Percentiles rank a stretch among this genome's conserved stretches.
Conservation (phyloP, 2,113 vertebrate species). For the Bettongia penicillata region DNA sequence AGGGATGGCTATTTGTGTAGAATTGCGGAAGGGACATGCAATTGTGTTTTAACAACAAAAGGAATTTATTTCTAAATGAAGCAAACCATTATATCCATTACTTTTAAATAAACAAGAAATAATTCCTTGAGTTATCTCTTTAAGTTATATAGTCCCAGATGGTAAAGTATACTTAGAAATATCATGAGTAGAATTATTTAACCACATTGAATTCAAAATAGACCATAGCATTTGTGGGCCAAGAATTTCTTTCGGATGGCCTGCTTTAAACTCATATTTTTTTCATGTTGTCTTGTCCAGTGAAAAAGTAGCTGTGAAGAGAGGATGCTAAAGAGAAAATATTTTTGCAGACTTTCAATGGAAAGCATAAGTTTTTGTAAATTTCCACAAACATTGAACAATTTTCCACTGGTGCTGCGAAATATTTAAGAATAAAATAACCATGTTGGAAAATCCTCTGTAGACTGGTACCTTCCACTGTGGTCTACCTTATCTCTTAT, state of each 20-base stretch:
- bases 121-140: slow-evolving; percentile 25
- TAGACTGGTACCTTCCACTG: slow-evolving; percentile 38
- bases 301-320: slow-evolving; percentile 52
- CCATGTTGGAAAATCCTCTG: slow-evolving; percentile 20
- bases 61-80: not conserved
- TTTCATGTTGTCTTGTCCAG: slow-evolving; percentile 55
- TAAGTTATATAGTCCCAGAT: slow-evolving; percentile 13
- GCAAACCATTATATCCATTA: slow-evolving; percentile 4
- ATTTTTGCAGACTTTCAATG: slow-evolving; percentile 64
- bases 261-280: slow-evolving; percentile 44
- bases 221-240: slow-evolving; percentile 31
- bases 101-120: slow-evolving; percentile 41
- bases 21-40: not conserved
- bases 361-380: slow-evolving; percentile 51
- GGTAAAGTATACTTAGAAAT: slow-evolving; percentile 36
- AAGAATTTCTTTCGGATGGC: slow-evolving; percentile 56
- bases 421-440: slow-evolving; percentile 65
- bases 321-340: slow-evolving; percentile 33
- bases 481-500: not conserved
- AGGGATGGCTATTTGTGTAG: not conserved
- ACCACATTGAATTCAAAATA: slow-evolving; percentile 34
- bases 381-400: not conserved
- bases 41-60: not conserved
- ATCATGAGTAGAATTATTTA: slow-evolving; percentile 53
- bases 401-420: slow-evolving; percentile 35